Conservation (phyloP, 2,888 invertebrate genomes). For the Habrosyne pyritoides region DNA sequence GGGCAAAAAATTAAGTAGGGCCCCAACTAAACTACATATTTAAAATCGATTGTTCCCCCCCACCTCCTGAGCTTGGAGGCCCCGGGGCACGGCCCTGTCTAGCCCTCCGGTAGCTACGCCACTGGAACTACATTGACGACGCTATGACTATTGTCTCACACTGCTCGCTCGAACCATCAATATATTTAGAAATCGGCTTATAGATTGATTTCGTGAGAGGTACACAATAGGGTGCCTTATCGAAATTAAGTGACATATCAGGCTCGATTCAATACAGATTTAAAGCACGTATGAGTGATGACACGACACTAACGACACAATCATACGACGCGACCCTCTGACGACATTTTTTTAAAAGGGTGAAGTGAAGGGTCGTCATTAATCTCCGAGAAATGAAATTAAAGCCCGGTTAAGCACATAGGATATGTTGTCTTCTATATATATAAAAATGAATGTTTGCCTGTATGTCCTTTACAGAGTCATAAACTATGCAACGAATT, state of each 20-base stretch:
- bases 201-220: constrained; percentile 11
- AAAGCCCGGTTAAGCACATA: background rate
- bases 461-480: too few relatives aligned
- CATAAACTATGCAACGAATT: too few relatives aligned
- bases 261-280: constrained; percentile 52
- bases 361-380: constrained; percentile 59
- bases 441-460: too few relatives aligned
- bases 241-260: constrained; percentile 32
- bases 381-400: constrained; percentile 48
- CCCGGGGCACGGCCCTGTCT: too few relatives aligned
- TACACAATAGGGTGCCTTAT: constrained; percentile 28
- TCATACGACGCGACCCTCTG: constrained; percentile 61
- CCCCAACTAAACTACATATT: too few relatives aligned
- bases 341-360: constrained; percentile 72
- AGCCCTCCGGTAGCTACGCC: too few relatives aligned
- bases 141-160: too few relatives aligned
- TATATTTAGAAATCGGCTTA: background rate
- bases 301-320: constrained; percentile 65
- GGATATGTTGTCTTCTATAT: background rate
- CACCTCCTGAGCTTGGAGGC: too few relatives aligned
- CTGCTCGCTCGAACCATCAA: too few relatives aligned
- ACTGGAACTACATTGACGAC: too few relatives aligned
- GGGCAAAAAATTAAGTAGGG: too few relatives aligned
- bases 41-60: too few relatives aligned
- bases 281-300: constrained; percentile 72